Evolutionary conservation across 2,797 vertebrate species (phyloP), one percentile per base, ranked within the genome.

Genomic region (Coracias cyanogaster): DNA sequence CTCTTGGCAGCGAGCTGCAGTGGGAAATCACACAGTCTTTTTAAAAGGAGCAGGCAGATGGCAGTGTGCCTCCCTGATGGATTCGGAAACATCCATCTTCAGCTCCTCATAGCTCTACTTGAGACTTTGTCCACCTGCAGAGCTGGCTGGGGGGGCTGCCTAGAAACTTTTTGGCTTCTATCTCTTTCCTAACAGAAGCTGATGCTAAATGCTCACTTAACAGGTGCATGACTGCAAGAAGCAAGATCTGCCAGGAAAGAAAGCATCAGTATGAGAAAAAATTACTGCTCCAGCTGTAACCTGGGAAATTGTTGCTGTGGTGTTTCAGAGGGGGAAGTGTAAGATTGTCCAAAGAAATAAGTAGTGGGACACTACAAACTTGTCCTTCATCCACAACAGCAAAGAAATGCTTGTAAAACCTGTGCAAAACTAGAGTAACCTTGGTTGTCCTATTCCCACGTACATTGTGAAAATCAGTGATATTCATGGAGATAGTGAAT

Each of bases 1-100:
- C 29, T 72, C 83, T 33, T 35, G 39, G 31, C 16, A 82, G 58
- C 0, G 11, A 78, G 37, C 61, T 79, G 54, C 46, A 22, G 18
- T 4, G 24, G 22, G 57, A 69, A 54, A 91, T 48, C 48, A 24
- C 24, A 3, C 3, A 7, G 82, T 21, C 90, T 29, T 95, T 94
- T 72, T 82, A 37, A 66, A 69, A 48, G 51, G 49, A 91, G 66
- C 91, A 95, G 94, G 91, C 79, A 96, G 96, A 91, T 96, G 96
- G 96, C 96, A 94, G 65, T 96, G 73, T 93, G 82, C 55, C 80
- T 86, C 95, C 96, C 96, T n/a, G 39, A 76, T 93, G 93, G 58
- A 48, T 69, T 72, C 73, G 7, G 39, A 31, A 87, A 35, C 46
- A 72, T 83, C 29, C 37, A 26, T 87, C 91, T 71, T 67, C 79